Evolutionary conservation across 2,797 vertebrate genomes (phyloP), one percentile per base, ranked within the genome.

Genomic region (Gallinago nigripennis): DNA sequence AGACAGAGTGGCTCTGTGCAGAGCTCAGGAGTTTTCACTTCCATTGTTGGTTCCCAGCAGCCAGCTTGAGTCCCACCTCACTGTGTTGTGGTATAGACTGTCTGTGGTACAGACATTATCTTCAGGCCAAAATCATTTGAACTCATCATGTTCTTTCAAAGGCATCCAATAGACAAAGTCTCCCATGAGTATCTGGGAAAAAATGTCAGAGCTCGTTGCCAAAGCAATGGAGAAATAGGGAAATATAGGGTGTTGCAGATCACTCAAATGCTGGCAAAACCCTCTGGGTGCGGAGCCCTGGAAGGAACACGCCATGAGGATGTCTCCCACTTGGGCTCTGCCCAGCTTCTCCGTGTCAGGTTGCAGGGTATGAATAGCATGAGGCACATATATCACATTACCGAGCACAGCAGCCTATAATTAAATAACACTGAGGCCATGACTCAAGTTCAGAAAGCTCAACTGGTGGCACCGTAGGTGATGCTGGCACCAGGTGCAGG

Each of bases 391-490:
- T 24, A 50, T 25, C 60, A 16, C n/a, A 7, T 61, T 25, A 73
- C 24, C 30, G 20, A 70, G 39, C 6, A 6, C 41, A 39, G 51
- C 3, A 3, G 7, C 75, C 31, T 88, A 33, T 66, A 89, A 56
- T 48, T 53, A 82, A 72, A 30, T 12, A 48, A 39, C 8, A 4
- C 31, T 8, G n/a, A 61, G 54, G 30, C 43, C 19, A 3, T 10
- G 51, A 65, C 63, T 87, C n/a, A 23, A 28, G 50, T 19, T 68
- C 14, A 17, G 58, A 48, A 65, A 61, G 21, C 50, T 63, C 58
- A 37, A 33, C 37, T 0, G 0, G 45, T n/a, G 50, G 16, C 72
- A 39, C 31, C 12, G 51, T 24, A 16, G 18, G 53, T 2, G 2
- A 41, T 14, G 3, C 12, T 45, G 68, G 43, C 56, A 48, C 23